These are phyloP conservation scores for Lomographa bimaculata DNA, from an alignment of 2,888 invertebrate species.

Conservation along the genomic window DNA sequence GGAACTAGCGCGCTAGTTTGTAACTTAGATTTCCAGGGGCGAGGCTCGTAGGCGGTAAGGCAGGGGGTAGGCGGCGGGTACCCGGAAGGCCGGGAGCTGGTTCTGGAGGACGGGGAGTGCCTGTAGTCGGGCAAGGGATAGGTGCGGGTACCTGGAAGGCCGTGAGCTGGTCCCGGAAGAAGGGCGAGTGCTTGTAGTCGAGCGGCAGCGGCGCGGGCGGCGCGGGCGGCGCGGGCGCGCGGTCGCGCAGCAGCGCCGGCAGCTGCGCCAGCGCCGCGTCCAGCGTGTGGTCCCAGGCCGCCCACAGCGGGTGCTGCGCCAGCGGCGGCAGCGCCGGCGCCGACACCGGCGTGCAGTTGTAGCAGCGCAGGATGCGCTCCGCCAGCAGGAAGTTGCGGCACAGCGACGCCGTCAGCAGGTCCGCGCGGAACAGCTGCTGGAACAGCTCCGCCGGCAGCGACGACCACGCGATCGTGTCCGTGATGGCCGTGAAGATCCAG, in stretches of 20 bases:
- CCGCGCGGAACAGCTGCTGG: conserved; percentile 98
- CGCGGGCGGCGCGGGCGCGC: conserved; percentile 61
- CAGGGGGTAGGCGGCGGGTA: conserved; percentile 85
- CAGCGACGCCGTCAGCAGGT: conserved; percentile 98
- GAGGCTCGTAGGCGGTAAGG: conserved; percentile 14
- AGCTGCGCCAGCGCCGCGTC: conserved; percentile 97
- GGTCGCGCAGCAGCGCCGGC: conserved; percentile 87
- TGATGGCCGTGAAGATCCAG: conserved; percentile 99
- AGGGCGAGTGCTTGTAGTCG: conserved; percentile 90
- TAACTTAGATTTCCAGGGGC: too few species aligned
- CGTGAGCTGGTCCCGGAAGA: conserved; percentile 98
- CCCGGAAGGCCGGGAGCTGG: conserved; percentile 98
- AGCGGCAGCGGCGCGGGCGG: too few species aligned
- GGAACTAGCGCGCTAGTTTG: too few species aligned
- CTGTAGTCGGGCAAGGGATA: conserved; percentile 1
- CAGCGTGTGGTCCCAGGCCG: conserved; percentile 98
- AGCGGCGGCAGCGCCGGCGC: conserved; percentile 96
- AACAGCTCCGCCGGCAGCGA: conserved; percentile 96
- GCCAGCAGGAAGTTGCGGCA: conserved; percentile 98
- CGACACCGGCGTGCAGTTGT: conserved; percentile 98
- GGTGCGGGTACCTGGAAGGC: conserved; percentile 96
- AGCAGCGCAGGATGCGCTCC: conserved; percentile 95
- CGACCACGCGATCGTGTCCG: conserved; percentile 99
- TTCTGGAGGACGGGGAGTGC: conserved; percentile 86
- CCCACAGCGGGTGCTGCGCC: conserved; percentile 96